These are phyloP conservation scores for Allacma fusca DNA, from an alignment of 2,888 invertebrate species.

Conservation along the genomic window DNA sequence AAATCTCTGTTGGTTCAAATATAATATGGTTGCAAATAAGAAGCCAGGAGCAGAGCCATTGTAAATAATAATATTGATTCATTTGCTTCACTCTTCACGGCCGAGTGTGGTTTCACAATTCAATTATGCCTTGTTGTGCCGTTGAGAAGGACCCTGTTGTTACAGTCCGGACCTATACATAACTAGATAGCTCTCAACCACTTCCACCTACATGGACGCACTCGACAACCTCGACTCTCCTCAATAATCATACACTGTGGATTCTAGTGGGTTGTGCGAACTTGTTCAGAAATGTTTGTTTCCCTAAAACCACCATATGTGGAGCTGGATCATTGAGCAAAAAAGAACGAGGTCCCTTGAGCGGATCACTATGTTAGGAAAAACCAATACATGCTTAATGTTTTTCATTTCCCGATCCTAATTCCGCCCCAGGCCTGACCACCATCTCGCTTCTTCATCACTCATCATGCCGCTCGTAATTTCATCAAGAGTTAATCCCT, in stretches of 20 bases:
- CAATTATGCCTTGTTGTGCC: slow-evolving; percentile 8
- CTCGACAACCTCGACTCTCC: no score
- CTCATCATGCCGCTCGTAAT: background rate
- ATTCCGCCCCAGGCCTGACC: background rate
- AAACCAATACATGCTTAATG: background rate
- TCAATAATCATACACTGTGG: no score
- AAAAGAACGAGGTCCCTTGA: background rate
- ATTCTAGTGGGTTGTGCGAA: no score
- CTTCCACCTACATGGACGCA: no score
- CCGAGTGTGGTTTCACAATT: slow-evolving; percentile 21
- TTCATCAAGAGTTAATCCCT: slow-evolving; percentile 16
- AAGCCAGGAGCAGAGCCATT: background rate
- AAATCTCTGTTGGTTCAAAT: slow-evolving; percentile 21
- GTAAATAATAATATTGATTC: slow-evolving; percentile 21
- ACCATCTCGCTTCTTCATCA: background rate
- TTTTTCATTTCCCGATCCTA: background rate
- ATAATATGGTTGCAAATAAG: background rate
- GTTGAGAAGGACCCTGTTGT: background rate
- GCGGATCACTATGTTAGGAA: background rate
- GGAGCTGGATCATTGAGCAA: no score
- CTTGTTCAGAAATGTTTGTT: no score
- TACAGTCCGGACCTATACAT: no score
- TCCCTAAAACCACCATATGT: no score
- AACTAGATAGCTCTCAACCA: no score
- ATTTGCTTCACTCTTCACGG: background rate